A percentile compares a stretch with the other conserved stretches of the same genome.
Conservation (phyloP, 2,113 vertebrate species). For the Cyphomyrus discorhynchus region DNA sequence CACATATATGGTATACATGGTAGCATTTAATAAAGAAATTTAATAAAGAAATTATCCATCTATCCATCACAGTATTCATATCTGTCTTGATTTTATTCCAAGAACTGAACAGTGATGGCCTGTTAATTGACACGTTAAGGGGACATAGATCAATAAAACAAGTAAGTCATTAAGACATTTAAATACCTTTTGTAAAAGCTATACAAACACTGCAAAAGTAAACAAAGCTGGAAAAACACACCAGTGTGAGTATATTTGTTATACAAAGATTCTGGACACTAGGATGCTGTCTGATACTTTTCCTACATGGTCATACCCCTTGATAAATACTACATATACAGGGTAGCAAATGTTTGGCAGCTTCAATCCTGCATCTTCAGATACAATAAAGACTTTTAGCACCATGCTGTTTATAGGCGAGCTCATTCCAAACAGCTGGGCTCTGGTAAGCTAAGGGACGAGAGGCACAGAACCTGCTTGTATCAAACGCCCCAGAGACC, state of each 20-base stretch:
- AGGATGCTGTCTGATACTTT: not conserved
- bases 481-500: not conserved
- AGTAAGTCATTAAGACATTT: not conserved
- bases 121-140: not conserved
- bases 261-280: not conserved
- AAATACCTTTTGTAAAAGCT: not conserved
- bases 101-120: not conserved
- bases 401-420: not conserved
- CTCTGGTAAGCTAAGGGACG: not conserved
- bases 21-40: too few relatives aligned
- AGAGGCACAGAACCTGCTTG: not conserved
- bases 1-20: too few relatives aligned
- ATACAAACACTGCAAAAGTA: not conserved
- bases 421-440: not conserved
- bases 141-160: not conserved
- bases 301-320: not conserved
- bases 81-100: not conserved
- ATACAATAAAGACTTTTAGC: not conserved
- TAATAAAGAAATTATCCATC: too few relatives aligned
- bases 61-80: not conserved
- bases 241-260: not conserved
- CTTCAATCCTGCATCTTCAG: not conserved
- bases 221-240: not conserved
- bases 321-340: not conserved
- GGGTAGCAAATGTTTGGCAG: not conserved